Percentiles rank a stretch among this genome's conserved stretches.
phyloP scores from a whole-genome alignment of 1,140 invertebrate species.

The Platorchestia sp. region DNA sequence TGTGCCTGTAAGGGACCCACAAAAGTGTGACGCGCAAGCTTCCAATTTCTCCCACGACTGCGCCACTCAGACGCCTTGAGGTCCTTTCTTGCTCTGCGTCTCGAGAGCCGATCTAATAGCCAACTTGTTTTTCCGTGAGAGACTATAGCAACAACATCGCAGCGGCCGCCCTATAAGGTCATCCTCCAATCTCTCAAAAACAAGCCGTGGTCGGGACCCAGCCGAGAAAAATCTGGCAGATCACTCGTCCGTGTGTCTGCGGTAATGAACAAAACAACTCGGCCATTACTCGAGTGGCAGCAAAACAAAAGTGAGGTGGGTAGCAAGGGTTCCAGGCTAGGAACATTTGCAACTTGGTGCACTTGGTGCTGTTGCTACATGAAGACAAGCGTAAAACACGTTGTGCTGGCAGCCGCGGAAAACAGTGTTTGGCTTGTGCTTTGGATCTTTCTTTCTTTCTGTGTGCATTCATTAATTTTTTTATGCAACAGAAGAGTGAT shows the following conservation, averaged over 20 bases:
- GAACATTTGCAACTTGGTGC: background rate
- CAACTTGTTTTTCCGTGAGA: constrained; percentile 35
- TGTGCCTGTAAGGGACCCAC: background rate
- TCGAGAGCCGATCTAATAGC: constrained; percentile 10
- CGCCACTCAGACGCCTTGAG: background rate
- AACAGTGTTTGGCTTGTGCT: background rate
- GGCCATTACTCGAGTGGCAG: background rate
- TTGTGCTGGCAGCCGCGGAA: background rate
- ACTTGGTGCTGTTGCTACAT: background rate
- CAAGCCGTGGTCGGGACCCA: background rate
- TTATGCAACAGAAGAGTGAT: no score
- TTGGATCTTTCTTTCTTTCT: no score
- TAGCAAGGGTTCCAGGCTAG: background rate
- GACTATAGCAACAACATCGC: constrained; percentile 41
- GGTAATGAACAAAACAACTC: background rate
- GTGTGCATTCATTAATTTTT: no score
- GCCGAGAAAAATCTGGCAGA: background rate
- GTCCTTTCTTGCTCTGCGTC: constrained; percentile 26
- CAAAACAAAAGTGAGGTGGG: background rate
- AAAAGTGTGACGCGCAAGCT: background rate
- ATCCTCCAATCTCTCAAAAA: constrained; percentile 30
- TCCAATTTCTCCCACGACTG: constrained; percentile 28
- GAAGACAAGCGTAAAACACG: background rate
- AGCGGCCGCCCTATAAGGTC: background rate
- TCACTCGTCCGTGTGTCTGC: background rate